These are phyloP conservation scores for Parauchenoglanis punctatus DNA, from an alignment of 2,797 vertebrate species.

Conservation along the genomic window DNA sequence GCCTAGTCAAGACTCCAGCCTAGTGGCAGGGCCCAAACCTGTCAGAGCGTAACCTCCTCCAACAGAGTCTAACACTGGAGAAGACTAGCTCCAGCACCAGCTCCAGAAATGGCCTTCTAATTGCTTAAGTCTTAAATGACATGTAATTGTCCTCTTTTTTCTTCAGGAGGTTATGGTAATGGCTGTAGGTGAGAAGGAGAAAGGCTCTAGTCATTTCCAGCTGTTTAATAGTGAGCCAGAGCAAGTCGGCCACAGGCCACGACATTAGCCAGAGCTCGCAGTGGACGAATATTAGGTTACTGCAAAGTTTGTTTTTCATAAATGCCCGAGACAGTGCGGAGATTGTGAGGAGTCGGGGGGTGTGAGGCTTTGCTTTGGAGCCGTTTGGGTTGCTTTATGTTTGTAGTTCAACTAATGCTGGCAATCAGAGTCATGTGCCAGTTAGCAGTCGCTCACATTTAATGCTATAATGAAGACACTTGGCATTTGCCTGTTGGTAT, in stretches of 20 bases:
- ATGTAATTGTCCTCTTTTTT: conserved; percentile 77
- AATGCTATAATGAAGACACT: conserved; percentile 36
- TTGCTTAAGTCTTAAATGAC: conserved; percentile 84
- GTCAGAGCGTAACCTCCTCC: conserved; percentile 38
- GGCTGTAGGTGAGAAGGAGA: conserved; percentile 58
- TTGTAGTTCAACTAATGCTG: conserved; percentile 38
- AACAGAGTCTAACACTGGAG: conserved; percentile 41
- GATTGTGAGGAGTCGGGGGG: conserved; percentile 48
- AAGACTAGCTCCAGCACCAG: conserved; percentile 62
- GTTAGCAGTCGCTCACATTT: conserved; percentile 37
- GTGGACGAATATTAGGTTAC: conserved; percentile 55
- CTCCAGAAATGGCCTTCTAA: conserved; percentile 78
- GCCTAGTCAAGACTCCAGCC: conserved; percentile 48
- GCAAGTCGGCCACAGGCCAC: conserved; percentile 46
- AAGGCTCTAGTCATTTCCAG: conserved; percentile 66
- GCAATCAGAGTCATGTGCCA: conserved; percentile 26
- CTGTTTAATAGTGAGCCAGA: conserved; percentile 66
- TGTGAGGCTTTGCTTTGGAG: conserved; percentile 44
- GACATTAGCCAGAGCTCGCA: conserved; percentile 54
- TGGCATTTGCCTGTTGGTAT: conserved; percentile 27
- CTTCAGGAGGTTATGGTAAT: conserved; percentile 73
- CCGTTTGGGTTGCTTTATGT: conserved; percentile 37
- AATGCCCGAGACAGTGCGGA: conserved; percentile 52
- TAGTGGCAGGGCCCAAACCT: conserved; percentile 39
- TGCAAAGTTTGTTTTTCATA: conserved; percentile 57